Percentiles rank a stretch among this genome's conserved stretches.
These are phyloP conservation scores for Stichopus horrens DNA, from an alignment of 53 echinoderm and acorn worm species.

Conservation along the genomic window DNA sequence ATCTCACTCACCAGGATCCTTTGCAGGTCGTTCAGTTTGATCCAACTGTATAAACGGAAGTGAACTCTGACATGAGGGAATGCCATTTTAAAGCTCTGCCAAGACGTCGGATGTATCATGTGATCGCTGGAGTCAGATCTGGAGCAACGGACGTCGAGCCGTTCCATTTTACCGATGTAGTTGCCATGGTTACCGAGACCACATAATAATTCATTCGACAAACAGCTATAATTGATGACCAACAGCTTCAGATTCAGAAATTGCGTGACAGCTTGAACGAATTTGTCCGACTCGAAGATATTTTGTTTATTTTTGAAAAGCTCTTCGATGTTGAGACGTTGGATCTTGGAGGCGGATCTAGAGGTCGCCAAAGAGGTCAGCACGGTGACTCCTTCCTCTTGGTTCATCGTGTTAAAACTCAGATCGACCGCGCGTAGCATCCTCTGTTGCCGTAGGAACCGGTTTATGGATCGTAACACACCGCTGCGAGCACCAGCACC, in stretches of 20 bases:
- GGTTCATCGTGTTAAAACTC: slow-evolving; percentile 63
- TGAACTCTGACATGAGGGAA: slow-evolving; percentile 61
- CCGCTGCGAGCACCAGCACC: slow-evolving; percentile 64
- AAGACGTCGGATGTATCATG: slow-evolving; percentile 63
- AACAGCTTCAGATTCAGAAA: slow-evolving; percentile 62
- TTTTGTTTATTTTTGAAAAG: slow-evolving; percentile 60
- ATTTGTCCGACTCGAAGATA: slow-evolving; percentile 45
- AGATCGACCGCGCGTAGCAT: slow-evolving; percentile 67
- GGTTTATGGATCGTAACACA: slow-evolving; percentile 67
- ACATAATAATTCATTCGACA: slow-evolving; percentile 67
- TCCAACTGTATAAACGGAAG: slow-evolving; percentile 62
- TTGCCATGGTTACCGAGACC: slow-evolving; percentile 40
- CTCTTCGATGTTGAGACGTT: slow-evolving; percentile 71
- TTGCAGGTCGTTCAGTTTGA: slow-evolving; percentile 66
- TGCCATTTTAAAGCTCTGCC: slow-evolving; percentile 61
- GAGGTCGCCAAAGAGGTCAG: slow-evolving; percentile 48
- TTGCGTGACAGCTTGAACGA: slow-evolving; percentile 54
- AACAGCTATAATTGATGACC: slow-evolving; percentile 74
- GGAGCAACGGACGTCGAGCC: slow-evolving; percentile 61
- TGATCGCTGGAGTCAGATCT: slow-evolving; percentile 71
- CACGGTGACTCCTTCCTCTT: slow-evolving; percentile 62
- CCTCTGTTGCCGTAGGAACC: slow-evolving; percentile 71
- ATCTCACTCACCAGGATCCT: slow-evolving; percentile 71
- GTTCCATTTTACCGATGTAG: slow-evolving; percentile 45
- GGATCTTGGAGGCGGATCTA: slow-evolving; percentile 49